Evolutionary conservation across 1,140 invertebrate genomes (phyloP).

Genomic region (Musca domestica): DNA sequence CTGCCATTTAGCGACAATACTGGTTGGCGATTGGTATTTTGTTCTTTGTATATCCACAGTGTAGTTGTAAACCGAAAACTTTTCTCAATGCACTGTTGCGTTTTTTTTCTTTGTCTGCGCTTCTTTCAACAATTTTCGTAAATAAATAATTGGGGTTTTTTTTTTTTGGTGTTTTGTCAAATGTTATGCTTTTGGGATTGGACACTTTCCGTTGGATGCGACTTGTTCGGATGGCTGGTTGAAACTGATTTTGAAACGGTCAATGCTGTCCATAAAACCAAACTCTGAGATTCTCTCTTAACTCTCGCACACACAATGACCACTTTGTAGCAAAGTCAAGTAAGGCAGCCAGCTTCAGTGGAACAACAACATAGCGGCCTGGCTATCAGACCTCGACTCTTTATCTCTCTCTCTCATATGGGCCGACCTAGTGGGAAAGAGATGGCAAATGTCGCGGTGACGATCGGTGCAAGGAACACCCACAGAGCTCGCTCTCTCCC

Average conservation of each 20-base stretch:
- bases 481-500: no score
- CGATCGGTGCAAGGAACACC: no score
- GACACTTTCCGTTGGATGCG: constrained; percentile 30
- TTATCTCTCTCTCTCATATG: not conserved
- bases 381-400: not conserved
- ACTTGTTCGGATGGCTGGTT: constrained; percentile 51
- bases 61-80: not conserved
- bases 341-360: no score
- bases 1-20: constrained; percentile 63
- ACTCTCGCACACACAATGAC: constrained; percentile 10
- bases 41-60: no score
- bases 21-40: not conserved
- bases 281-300: constrained; percentile 31
- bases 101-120: not conserved
- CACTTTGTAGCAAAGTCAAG: not conserved
- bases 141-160: constrained; percentile 29
- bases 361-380: not conserved
- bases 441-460: no score
- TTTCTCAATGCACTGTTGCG: constrained; percentile 10
- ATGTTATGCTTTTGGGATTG: not conserved
- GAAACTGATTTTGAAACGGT: constrained; percentile 54
- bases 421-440: not conserved
- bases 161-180: not conserved
- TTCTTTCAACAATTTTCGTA: constrained; percentile 2
- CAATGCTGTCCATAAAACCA: constrained; percentile 35